Evolutionary conservation across 2,113 vertebrate genomes (phyloP).

Genomic region (Panurus biarmicus): DNA sequence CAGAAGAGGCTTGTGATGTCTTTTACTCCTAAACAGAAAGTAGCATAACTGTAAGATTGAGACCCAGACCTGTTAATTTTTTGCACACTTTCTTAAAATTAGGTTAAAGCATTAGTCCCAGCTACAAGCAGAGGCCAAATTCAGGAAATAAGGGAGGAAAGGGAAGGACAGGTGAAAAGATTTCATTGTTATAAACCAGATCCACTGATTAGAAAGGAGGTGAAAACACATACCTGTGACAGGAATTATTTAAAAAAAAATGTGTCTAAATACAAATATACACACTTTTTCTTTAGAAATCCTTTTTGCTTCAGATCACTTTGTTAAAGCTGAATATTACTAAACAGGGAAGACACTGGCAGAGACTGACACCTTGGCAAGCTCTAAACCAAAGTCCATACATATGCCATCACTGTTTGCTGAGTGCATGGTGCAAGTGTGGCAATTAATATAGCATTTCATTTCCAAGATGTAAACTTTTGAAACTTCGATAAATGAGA

Average conservation of each 20-base stretch:
- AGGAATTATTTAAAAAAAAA: neutral
- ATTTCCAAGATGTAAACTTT: neutral
- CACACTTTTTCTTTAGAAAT: neutral
- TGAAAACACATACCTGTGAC: neutral
- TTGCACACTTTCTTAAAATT: neutral
- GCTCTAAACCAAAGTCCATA: neutral
- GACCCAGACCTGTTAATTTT: neutral
- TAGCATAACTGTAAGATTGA: neutral
- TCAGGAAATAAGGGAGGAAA: neutral
- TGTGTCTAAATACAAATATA: neutral
- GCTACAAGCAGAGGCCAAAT: neutral
- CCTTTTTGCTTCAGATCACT: neutral
- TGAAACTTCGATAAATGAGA: neutral
- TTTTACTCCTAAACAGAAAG: neutral
- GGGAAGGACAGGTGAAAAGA: neutral
- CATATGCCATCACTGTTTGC: neutral
- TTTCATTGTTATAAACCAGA: neutral
- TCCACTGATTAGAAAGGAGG: neutral
- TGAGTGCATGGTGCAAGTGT: neutral
- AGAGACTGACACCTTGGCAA: neutral
- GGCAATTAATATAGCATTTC: neutral
- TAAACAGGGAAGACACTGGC: neutral
- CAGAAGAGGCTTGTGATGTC: neutral
- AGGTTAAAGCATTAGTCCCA: neutral
- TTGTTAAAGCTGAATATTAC: neutral